phyloP scores from a whole-genome alignment of 2,797 vertebrate species.

The Tarsius wallacei region DNA sequence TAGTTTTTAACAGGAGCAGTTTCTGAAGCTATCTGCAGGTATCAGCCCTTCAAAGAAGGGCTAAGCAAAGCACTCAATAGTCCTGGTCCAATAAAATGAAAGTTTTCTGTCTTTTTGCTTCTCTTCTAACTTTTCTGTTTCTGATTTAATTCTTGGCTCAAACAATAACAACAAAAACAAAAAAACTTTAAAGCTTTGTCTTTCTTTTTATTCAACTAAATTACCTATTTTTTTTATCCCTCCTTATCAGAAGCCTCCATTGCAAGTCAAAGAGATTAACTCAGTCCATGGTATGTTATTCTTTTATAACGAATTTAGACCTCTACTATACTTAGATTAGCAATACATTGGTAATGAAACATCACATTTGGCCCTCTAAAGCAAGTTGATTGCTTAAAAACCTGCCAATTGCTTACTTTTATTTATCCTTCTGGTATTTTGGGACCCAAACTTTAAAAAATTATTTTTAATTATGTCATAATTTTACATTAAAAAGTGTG shows the following conservation, averaged over 20 bases:
- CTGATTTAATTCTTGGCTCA: slow-evolving; percentile 53
- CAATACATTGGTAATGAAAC: background rate
- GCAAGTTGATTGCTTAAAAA: background rate
- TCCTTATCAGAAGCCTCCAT: background rate
- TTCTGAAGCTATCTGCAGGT: background rate
- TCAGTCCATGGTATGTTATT: background rate
- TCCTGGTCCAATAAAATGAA: background rate
- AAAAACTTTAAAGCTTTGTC: slow-evolving; percentile 19
- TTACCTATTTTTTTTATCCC: background rate
- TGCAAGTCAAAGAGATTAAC: background rate
- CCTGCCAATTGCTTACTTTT: background rate
- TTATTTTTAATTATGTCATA: background rate
- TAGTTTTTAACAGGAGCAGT: background rate
- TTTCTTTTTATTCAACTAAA: slow-evolving; percentile 45
- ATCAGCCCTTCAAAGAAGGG: background rate
- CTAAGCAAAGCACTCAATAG: background rate
- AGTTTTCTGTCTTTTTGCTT: background rate
- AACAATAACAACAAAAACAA: background rate
- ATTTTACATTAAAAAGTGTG: background rate
- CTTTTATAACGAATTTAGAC: background rate
- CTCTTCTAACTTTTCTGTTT: slow-evolving; percentile 16
- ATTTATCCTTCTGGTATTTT: slow-evolving; percentile 50
- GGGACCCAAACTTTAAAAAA: background rate
- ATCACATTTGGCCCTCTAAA: background rate
- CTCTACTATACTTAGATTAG: background rate